Evolutionary conservation across 2,797 vertebrate genomes (phyloP), one percentile per base, ranked within the genome.

Genomic region (Crenichthys baileyi): DNA sequence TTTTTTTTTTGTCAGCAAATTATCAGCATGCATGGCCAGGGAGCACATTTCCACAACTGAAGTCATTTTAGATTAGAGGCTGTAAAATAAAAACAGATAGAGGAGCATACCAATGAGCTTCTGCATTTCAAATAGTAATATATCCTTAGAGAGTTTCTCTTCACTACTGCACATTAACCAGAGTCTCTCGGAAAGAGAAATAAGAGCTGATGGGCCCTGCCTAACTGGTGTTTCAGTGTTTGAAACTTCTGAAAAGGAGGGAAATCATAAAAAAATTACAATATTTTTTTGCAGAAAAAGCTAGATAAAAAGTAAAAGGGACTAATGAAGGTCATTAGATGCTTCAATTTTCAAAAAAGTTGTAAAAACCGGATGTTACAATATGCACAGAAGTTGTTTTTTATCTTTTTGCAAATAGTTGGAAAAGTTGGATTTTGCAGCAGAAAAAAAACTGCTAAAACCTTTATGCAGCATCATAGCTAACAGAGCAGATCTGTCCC

Each of bases 1-100:
- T 56, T 31, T 60, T n/a, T 16, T 71, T 65, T 26, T 18, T 72
- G 72, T 67, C 80, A 41, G 78, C 67, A 87, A 89, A 89, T 88
- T 76, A 86, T 90, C 78, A 80, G 63, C 41, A 22, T 13, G 56
- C 79, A 74, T 73, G 70, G 70, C 74, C 55, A 13, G 65, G 26
- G 55, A 82, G 79, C 83, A 86, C 75, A 82, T 92, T 90, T 79
- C 86, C 74, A 79, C 18, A 51, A 75, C 79, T 77, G 67, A 81
- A 88, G 81, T 91, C 81, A 81, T 87, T 91, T 88, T 36, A 90
- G 85, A 92, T 92, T 91, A 91, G 79, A 87, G 84, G 15, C 29
- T 7, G 74, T 75, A 76, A 85, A 90, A 85, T 84, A 87, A 82
- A 68, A 82, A 78, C 79, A 80, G 85, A 83, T 86, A 72, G 75